Conservation (phyloP, 1,140 invertebrate genomes). For the Leptestheria dahalacensis region DNA sequence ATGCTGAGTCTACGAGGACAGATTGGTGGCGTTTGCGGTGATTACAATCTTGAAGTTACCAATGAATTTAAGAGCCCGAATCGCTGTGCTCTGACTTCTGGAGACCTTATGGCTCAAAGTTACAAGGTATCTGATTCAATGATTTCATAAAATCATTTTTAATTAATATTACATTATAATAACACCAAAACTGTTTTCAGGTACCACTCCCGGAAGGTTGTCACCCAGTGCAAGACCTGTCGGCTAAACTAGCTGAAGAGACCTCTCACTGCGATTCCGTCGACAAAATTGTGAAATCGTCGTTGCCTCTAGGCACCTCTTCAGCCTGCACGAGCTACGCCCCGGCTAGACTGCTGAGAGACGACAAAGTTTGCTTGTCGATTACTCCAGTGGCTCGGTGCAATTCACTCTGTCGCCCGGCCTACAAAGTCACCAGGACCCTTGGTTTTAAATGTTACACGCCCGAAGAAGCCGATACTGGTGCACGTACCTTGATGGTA, state of each 20-base stretch:
- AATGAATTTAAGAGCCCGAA: background rate
- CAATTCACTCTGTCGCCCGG: background rate
- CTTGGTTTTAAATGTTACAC: background rate
- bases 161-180: background rate
- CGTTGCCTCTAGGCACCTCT: background rate
- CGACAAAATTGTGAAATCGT: background rate
- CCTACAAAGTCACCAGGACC: background rate
- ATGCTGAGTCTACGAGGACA: background rate
- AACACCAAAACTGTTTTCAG: no score
- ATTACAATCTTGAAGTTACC: background rate
- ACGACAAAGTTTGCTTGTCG: background rate
- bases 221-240: background rate
- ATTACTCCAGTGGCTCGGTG: background rate
- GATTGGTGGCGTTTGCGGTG: background rate
- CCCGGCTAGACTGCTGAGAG: background rate
- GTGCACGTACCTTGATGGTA: background rate
- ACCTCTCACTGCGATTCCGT: background rate
- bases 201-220: background rate
- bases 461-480: background rate
- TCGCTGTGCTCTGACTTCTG: background rate
- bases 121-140: slow-evolving; percentile 5
- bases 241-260: background rate
- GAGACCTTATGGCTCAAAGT: slow-evolving; percentile 1
- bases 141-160: background rate
- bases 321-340: background rate